These are phyloP conservation scores for Cricetomys ansorgei DNA, from an alignment of 2,113 vertebrate species.

Conservation along the genomic window DNA sequence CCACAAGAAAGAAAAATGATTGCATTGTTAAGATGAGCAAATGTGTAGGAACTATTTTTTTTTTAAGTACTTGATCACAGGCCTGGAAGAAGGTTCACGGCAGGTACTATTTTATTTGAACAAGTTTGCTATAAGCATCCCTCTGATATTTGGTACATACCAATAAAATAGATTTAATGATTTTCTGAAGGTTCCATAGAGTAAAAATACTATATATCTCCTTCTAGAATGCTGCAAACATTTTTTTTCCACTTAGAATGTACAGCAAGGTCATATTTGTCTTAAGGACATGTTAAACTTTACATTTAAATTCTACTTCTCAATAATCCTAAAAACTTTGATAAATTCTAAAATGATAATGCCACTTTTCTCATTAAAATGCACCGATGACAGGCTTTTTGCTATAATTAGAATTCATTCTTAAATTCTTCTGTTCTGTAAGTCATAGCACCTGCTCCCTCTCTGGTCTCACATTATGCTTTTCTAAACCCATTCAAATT, in stretches of 20 bases:
- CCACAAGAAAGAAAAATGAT: conserved; percentile 42
- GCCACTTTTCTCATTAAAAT: not conserved
- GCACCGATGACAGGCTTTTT: not conserved
- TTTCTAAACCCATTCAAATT: not conserved
- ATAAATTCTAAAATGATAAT: conserved; percentile 16
- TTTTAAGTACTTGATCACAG: not conserved
- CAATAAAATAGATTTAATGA: conserved; percentile 62
- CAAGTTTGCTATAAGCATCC: not conserved
- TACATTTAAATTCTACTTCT: not conserved
- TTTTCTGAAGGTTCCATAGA: conserved; percentile 42
- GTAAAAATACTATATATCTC: not conserved
- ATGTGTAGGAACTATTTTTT: not conserved
- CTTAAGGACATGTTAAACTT: conserved; percentile 1
- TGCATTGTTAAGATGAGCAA: not conserved
- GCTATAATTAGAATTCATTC: conserved; percentile 31
- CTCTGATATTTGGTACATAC: not conserved
- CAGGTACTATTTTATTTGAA: conserved; percentile 68
- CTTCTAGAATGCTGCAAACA: not conserved
- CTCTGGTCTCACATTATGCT: not conserved
- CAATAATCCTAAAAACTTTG: not conserved
- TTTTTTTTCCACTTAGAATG: not conserved
- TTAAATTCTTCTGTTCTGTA: conserved; percentile 28
- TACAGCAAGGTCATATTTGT: not conserved
- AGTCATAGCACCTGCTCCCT: not conserved
- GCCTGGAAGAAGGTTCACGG: not conserved